A percentile compares a stretch with the other conserved stretches of the same genome.
Evolutionary conservation across 1,140 invertebrate genomes (phyloP).

Genomic region (Drosophila kanapiae): DNA sequence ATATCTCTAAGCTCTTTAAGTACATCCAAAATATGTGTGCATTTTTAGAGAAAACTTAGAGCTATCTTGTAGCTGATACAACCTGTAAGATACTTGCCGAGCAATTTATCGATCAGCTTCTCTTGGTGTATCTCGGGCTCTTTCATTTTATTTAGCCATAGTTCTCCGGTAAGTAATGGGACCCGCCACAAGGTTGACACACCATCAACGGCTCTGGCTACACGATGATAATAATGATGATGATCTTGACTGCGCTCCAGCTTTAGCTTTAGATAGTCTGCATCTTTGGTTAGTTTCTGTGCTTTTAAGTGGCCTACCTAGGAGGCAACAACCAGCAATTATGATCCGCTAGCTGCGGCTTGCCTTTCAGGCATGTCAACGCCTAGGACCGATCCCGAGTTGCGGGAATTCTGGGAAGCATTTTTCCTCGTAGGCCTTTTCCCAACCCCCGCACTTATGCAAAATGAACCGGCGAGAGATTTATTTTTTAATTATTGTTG

Average conservation of each 20-base stretch:
- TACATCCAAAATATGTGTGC: not conserved
- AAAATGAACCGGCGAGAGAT: conserved; percentile 54
- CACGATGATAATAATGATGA: conserved; percentile 16
- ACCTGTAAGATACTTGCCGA: too few species aligned
- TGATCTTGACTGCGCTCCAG: conserved; percentile 10
- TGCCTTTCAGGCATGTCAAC: conserved; percentile 39
- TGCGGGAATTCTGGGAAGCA: conserved; percentile 37
- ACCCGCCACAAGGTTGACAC: conserved; percentile 15
- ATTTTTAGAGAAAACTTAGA: not conserved
- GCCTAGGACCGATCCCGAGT: conserved; percentile 19
- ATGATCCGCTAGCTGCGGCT: conserved; percentile 62
- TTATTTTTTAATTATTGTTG: conserved; percentile 43
- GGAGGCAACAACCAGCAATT: conserved; percentile 50
- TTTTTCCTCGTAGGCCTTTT: too few species aligned
- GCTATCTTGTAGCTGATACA: too few species aligned
- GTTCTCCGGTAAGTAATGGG: conserved; percentile 6
- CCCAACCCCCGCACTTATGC: conserved; percentile 25
- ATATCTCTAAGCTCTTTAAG: not conserved
- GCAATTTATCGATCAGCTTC: not conserved
- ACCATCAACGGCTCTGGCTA: conserved; percentile 13
- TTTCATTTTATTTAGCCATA: not conserved
- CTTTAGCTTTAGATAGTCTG: not conserved
- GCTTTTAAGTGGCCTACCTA: conserved; percentile 11
- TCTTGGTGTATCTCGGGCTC: not conserved
- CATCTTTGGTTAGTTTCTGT: conserved; percentile 7